These are phyloP conservation scores for Scolopax mira DNA, from an alignment of 2,113 vertebrate genomes.

Conservation along the genomic window DNA sequence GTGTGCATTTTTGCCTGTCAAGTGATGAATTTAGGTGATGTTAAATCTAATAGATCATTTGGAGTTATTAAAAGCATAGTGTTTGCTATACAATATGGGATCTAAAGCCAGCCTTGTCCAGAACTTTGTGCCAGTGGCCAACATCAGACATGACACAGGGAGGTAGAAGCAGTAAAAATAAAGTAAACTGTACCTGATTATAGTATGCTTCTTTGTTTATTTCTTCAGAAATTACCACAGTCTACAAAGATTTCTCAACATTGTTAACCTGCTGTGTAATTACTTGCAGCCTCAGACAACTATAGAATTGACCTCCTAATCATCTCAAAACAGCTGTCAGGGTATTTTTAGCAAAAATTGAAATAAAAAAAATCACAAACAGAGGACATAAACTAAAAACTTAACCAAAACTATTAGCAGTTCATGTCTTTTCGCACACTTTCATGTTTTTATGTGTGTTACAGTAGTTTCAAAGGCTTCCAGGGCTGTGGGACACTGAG, in stretches of 20 bases:
- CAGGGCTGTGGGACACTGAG: not conserved
- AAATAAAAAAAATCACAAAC: not conserved
- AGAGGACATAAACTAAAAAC: not conserved
- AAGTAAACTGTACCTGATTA: not conserved
- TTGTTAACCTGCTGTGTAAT: not conserved
- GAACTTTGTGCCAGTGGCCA: not conserved
- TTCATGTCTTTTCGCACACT: not conserved
- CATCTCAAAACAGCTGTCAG: not conserved
- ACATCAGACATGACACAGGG: not conserved
- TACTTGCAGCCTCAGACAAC: not conserved
- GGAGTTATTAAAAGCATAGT: not conserved
- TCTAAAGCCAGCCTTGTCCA: not conserved
- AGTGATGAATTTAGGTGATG: not conserved
- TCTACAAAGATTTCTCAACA: not conserved
- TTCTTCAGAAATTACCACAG: not conserved
- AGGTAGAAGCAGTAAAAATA: not conserved
- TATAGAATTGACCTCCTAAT: not conserved
- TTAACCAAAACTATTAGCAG: not conserved
- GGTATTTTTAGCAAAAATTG: not conserved
- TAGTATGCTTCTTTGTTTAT: not conserved
- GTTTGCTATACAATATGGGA: not conserved
- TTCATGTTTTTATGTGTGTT: not conserved
- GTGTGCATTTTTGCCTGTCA: not conserved
- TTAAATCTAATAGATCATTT: not conserved
- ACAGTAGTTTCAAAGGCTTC: not conserved